Percentiles rank a stretch among this genome's conserved stretches.
These are phyloP conservation scores for Squalus acanthias DNA, from an alignment of 2,797 vertebrate genomes.

Conservation along the genomic window DNA sequence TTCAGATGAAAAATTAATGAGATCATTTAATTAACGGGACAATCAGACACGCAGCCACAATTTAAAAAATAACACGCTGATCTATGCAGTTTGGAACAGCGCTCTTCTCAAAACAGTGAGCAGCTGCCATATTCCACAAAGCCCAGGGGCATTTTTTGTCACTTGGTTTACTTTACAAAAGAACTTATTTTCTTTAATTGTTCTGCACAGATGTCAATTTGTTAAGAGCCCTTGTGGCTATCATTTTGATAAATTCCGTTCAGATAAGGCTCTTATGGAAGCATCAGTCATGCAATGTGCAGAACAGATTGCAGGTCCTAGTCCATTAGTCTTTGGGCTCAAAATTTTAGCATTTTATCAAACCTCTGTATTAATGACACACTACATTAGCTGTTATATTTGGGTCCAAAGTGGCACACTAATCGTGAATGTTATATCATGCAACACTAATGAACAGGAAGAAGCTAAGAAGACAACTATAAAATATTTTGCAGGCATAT, in stretches of 20 bases:
- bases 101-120: background rate
- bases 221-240: slow-evolving; percentile 46
- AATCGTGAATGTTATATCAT: slow-evolving; percentile 2
- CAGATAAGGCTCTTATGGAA: slow-evolving; percentile 47
- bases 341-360: slow-evolving; percentile 40
- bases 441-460: slow-evolving; percentile 37
- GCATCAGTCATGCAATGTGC: slow-evolving; percentile 43
- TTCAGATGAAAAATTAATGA: slow-evolving; percentile 16
- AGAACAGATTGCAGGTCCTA: slow-evolving; percentile 45
- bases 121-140: slow-evolving; percentile 39
- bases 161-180: slow-evolving; percentile 44
- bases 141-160: slow-evolving; percentile 42
- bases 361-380: slow-evolving; percentile 32
- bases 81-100: background rate
- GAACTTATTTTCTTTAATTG: slow-evolving; percentile 50
- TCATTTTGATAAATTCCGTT: slow-evolving; percentile 46
- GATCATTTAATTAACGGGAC: background rate
- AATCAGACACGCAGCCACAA: background rate
- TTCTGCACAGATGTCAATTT: slow-evolving; percentile 44
- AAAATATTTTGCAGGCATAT: background rate
- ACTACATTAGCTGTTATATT: slow-evolving; percentile 32
- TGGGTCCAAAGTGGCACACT: slow-evolving; percentile 18
- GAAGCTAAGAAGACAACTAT: background rate
- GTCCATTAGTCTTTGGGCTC: slow-evolving; percentile 41
- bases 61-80: background rate